Conservation (phyloP, 2,113 vertebrate genomes). For the Serilophus lunatus region DNA sequence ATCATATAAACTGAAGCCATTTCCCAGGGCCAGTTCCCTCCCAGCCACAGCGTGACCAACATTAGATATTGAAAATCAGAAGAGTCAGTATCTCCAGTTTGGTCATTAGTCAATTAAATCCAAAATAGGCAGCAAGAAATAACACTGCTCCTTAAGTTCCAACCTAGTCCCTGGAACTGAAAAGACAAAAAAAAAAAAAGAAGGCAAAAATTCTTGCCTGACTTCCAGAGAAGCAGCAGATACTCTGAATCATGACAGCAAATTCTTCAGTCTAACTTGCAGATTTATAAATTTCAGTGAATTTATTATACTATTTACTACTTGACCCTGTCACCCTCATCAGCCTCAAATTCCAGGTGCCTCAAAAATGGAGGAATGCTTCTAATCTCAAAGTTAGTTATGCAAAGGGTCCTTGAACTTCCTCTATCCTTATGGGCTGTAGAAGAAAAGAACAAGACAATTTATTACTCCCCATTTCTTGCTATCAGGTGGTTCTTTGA, state of each 20-base stretch:
- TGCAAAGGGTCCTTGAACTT: background rate
- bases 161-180: background rate
- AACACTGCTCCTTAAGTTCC: background rate
- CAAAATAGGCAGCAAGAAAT: background rate
- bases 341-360: background rate
- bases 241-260: background rate
- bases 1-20: background rate
- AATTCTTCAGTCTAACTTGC: background rate
- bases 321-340: background rate
- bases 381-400: background rate
- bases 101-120: background rate
- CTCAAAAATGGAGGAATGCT: background rate
- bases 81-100: background rate
- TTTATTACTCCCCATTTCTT: background rate
- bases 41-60: background rate
- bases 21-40: background rate
- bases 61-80: background rate
- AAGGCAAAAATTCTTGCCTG: background rate
- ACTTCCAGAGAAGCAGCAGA: background rate
- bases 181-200: background rate
- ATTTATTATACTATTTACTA: background rate
- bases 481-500: background rate
- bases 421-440: background rate
- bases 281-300: background rate
- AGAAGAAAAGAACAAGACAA: background rate